phyloP scores from a whole-genome alignment of 92 coral and sea anemone species.

The Bergia sp. region DNA sequence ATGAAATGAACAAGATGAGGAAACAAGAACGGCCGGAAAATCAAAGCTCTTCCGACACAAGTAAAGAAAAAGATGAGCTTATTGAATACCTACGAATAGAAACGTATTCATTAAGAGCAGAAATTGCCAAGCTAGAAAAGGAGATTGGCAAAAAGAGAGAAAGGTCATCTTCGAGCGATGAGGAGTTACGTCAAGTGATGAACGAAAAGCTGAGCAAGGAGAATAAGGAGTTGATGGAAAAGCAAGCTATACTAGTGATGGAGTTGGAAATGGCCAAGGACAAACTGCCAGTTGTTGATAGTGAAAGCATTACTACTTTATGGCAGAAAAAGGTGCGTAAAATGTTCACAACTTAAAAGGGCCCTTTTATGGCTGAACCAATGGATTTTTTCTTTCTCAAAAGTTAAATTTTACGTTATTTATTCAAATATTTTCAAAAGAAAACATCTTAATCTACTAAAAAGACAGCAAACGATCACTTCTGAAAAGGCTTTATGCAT shows the following conservation, averaged over 20 bases:
- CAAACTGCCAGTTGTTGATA: background rate
- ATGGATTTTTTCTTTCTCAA: too few relatives aligned
- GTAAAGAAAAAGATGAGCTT: constrained; percentile 42
- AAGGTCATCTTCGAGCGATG: background rate
- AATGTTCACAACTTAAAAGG: background rate
- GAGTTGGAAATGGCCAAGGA: constrained; percentile 21
- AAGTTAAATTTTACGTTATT: too few relatives aligned
- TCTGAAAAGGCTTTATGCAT: too few relatives aligned
- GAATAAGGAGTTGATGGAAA: constrained; percentile 16
- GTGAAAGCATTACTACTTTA: background rate
- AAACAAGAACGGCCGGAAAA: background rate
- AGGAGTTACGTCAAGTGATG: background rate
- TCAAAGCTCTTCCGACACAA: constrained; percentile 14
- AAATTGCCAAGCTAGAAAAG: constrained; percentile 1
- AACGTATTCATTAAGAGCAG: constrained; percentile 32
- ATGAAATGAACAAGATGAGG: constrained; percentile 23
- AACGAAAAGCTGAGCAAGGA: background rate
- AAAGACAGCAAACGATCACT: too few relatives aligned
- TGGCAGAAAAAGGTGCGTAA: constrained; percentile 4
- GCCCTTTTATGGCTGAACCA: too few relatives aligned
- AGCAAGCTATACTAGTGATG: constrained; percentile 22
- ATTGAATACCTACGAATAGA: constrained; percentile 29
- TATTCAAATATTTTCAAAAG: too few relatives aligned
- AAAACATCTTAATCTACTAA: too few relatives aligned
- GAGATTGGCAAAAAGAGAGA: background rate